Conservation (phyloP, 2,888 invertebrate species). For the Macropis europaea region DNA sequence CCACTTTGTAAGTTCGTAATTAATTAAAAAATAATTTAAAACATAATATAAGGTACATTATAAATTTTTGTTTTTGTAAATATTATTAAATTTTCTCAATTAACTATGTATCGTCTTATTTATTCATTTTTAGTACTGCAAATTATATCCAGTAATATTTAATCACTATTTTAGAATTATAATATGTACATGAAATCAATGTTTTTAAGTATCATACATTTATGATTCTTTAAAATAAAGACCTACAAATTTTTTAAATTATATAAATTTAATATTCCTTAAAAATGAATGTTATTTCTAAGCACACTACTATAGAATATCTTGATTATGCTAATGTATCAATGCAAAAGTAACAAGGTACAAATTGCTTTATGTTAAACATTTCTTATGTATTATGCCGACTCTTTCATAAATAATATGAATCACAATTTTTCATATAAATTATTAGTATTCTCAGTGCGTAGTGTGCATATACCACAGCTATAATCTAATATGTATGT, state of each 20-base stretch:
- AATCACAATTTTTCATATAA: constrained; percentile 60
- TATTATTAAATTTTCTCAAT: too few species aligned
- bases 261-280: background rate
- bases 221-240: constrained; percentile 2
- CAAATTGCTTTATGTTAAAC: background rate
- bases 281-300: background rate
- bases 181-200: constrained; percentile 1
- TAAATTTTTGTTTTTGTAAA: too few species aligned
- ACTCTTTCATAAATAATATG: constrained; percentile 21
- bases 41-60: too few species aligned
- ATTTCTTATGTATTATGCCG: background rate
- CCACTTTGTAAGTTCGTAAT: too few species aligned
- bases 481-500: constrained; percentile 74
- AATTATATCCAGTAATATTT: background rate
- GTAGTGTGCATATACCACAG: constrained; percentile 72
- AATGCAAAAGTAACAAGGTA: background rate
- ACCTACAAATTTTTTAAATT: background rate
- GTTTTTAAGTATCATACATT: constrained; percentile 1
- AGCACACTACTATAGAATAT: background rate
- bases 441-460: constrained; percentile 20
- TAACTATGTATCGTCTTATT: background rate
- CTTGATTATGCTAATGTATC: background rate
- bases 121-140: background rate
- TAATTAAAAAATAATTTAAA: too few species aligned
- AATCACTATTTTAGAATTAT: background rate